These are phyloP conservation scores for Crocidura indochinensis DNA, from an alignment of 2,797 vertebrate genomes.

Conservation along the genomic window DNA sequence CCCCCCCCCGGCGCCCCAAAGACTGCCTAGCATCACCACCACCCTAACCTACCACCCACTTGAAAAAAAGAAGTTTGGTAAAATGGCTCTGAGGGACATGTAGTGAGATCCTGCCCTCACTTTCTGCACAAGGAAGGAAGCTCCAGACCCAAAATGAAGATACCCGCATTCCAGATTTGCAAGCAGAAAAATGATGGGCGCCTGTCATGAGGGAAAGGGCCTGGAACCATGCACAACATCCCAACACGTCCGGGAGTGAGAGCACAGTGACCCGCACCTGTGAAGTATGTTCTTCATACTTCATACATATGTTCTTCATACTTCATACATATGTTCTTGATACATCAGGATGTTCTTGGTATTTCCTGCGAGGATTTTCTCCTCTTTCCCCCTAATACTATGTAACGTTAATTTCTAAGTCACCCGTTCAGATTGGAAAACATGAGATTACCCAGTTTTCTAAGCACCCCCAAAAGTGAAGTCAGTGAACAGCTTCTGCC, in stretches of 20 bases:
- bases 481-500: not conserved
- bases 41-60: not conserved
- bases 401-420: not conserved
- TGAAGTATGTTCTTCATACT: not conserved
- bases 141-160: not conserved
- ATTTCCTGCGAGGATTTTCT: constrained; percentile 17
- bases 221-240: not conserved
- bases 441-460: not conserved
- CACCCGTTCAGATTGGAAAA: too few relatives aligned
- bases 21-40: not conserved
- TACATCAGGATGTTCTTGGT: not conserved
- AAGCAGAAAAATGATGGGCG: not conserved
- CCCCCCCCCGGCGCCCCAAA: too few relatives aligned
- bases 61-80: not conserved
- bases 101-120: not conserved
- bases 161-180: too few relatives aligned
- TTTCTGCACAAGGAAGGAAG: not conserved
- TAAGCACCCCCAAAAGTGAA: not conserved
- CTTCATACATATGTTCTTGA: too few relatives aligned
- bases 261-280: not conserved
- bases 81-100: not conserved
- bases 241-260: not conserved
- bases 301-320: too few relatives aligned
- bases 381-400: not conserved
- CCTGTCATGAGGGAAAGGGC: not conserved